A percentile compares a stretch with the other conserved stretches of the same genome.
Evolutionary conservation across 2,888 invertebrate genomes (phyloP).

Genomic region (Xanthia togata): DNA sequence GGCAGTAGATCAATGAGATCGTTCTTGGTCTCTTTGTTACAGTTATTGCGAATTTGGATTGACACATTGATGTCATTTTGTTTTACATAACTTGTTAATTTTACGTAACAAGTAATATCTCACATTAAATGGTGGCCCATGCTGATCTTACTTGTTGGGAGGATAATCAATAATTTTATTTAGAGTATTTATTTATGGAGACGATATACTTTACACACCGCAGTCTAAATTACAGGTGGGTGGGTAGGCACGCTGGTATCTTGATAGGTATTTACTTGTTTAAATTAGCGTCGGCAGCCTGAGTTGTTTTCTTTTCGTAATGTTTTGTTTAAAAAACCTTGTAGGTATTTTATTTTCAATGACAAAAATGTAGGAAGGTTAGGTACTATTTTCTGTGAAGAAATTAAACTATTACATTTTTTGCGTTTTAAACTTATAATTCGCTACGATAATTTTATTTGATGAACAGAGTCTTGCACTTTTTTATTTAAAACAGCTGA

Average conservation of each 20-base stretch:
- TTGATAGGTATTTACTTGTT: neutral
- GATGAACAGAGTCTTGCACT: neutral
- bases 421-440: neutral
- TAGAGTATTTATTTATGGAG: too few species aligned
- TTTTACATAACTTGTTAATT: conserved; percentile 50
- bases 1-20: conserved; percentile 24
- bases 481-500: neutral
- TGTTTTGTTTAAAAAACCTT: neutral
- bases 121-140: neutral
- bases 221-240: neutral
- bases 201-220: neutral
- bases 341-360: neutral
- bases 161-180: neutral
- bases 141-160: neutral
- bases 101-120: conserved; percentile 54
- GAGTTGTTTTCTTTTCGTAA: neutral
- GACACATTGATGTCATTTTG: conserved; percentile 39
- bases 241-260: neutral
- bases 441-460: neutral
- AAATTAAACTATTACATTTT: neutral
- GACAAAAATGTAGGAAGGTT: neutral
- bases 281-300: neutral
- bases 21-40: conserved; percentile 34
- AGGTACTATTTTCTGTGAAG: neutral
- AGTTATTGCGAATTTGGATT: conserved; percentile 38